These are phyloP conservation scores for Halcyon senegalensis DNA, from an alignment of 2,113 vertebrate species.

Conservation along the genomic window DNA sequence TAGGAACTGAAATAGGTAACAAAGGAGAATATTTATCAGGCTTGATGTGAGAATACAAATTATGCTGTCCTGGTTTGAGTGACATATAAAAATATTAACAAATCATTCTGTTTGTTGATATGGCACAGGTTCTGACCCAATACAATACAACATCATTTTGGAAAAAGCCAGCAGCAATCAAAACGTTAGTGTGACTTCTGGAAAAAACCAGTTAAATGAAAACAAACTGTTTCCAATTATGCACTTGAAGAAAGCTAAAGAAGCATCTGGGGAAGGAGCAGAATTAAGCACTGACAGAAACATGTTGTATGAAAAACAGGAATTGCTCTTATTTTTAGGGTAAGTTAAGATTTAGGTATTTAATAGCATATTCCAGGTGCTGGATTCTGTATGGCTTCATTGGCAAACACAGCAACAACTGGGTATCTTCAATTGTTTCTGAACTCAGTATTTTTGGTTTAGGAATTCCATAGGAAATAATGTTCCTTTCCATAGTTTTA, in stretches of 20 bases:
- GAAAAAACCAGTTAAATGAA: neutral
- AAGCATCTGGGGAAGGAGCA: neutral
- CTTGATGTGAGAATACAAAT: neutral
- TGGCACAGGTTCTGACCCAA: neutral
- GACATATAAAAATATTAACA: too few relatives aligned
- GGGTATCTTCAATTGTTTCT: neutral
- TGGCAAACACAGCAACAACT: neutral
- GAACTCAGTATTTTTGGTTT: neutral
- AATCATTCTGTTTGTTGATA: neutral
- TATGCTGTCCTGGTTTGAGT: neutral
- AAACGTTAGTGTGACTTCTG: neutral
- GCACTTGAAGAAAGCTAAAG: neutral
- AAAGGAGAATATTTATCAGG: neutral
- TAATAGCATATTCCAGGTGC: neutral
- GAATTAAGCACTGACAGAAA: neutral
- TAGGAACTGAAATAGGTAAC: neutral
- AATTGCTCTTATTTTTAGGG: neutral
- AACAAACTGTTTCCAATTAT: neutral
- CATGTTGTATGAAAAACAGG: neutral
- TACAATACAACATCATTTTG: neutral
- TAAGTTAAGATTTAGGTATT: neutral
- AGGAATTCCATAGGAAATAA: neutral
- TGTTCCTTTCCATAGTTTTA: neutral
- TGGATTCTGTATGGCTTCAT: neutral
- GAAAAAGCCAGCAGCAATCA: neutral